phyloP scores from a whole-genome alignment of 35 echinoderm and acorn worm species.

The Anneissia japonica region DNA sequence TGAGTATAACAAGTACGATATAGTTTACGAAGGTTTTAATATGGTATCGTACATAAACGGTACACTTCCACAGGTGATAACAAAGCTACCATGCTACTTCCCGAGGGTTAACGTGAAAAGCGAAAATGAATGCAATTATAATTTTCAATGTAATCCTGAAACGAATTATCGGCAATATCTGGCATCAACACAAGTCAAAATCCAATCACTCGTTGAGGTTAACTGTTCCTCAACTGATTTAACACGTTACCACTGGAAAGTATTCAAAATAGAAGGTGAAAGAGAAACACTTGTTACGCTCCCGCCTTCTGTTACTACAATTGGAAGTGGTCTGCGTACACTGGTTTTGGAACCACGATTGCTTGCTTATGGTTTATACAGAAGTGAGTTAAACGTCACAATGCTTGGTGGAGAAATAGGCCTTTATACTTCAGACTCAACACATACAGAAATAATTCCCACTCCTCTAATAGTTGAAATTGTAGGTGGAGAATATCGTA shows the following conservation, averaged over 20 bases:
- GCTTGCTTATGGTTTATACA: slow-evolving; percentile 21
- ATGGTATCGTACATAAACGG: neutral
- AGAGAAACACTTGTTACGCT: neutral
- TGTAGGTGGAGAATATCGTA: slow-evolving; percentile 9
- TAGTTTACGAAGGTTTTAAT: neutral
- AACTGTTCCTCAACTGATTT: slow-evolving; percentile 28
- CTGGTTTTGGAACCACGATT: neutral
- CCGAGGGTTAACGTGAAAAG: neutral
- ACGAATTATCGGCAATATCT: slow-evolving; percentile 1
- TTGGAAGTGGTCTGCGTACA: slow-evolving; percentile 1
- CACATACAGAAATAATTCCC: neutral
- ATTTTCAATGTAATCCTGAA: neutral
- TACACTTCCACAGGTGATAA: neutral
- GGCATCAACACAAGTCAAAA: neutral
- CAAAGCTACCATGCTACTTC: slow-evolving; percentile 1
- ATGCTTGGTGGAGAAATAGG: slow-evolving; percentile 24
- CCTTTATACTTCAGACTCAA: neutral
- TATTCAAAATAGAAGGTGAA: neutral
- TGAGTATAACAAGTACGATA: neutral
- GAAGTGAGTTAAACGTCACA: slow-evolving; percentile 39
- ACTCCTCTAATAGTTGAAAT: slow-evolving; percentile 22
- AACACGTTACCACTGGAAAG: slow-evolving; percentile 17
- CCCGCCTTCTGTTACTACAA: neutral
- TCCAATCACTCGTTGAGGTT: slow-evolving; percentile 1
- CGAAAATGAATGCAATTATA: slow-evolving; percentile 14